Percentiles rank a stretch among this genome's conserved stretches.
Evolutionary conservation across 2,797 vertebrate genomes (phyloP).

Genomic region (Hippoglossus hippoglossus): DNA sequence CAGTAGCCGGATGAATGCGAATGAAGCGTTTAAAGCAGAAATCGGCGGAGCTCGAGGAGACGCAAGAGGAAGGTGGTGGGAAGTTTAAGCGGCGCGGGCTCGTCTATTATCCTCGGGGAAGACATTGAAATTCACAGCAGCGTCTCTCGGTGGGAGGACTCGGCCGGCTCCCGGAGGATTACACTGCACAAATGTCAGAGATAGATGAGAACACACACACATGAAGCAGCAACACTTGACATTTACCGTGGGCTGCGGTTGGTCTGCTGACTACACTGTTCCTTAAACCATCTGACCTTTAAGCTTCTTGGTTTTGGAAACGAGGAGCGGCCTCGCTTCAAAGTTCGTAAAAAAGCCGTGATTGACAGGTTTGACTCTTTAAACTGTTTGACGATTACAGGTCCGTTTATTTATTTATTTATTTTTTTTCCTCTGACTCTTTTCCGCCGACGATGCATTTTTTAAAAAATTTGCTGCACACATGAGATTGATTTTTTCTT

Average conservation of each 20-base stretch:
- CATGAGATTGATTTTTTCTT: no score
- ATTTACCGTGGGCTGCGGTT: conserved; percentile 61
- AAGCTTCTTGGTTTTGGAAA: conserved; percentile 44
- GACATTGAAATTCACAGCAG: conserved; percentile 51
- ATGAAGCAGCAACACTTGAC: conserved; percentile 77
- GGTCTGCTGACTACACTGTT: conserved; percentile 60
- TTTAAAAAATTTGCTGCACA: not conserved
- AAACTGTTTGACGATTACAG: conserved; percentile 6
- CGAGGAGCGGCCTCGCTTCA: conserved; percentile 11
- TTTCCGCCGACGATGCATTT: not conserved
- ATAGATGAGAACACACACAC: conserved; percentile 69
- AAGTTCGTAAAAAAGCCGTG: conserved; percentile 25
- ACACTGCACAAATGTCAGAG: conserved; percentile 73
- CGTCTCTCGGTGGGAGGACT: conserved; percentile 40
- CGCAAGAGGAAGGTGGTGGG: not conserved
- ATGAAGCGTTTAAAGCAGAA: not conserved
- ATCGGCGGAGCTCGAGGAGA: not conserved
- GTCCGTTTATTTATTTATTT: not conserved
- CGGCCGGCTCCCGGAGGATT: conserved; percentile 55
- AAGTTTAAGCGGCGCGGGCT: conserved; percentile 24
- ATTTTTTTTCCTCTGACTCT: no score
- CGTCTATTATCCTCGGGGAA: conserved; percentile 16
- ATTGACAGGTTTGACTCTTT: conserved; percentile 44
- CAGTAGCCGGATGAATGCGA: not conserved
- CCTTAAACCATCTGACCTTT: conserved; percentile 70